Percentiles rank a stretch among this genome's conserved stretches.
These are phyloP conservation scores for Rhagonycha lutea DNA, from an alignment of 2,888 invertebrate genomes.

Conservation along the genomic window DNA sequence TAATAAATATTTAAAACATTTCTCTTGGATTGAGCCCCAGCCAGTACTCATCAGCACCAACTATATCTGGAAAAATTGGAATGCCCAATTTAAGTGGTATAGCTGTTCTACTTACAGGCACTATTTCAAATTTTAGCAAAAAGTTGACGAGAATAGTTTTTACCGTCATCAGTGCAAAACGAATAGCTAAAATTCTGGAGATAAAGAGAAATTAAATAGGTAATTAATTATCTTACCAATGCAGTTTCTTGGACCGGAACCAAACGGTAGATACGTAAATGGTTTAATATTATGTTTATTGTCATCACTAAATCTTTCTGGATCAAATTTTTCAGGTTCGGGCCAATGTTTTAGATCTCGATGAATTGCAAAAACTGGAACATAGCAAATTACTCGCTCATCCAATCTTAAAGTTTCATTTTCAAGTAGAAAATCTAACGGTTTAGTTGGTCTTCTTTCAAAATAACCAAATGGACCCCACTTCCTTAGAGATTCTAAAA, in stretches of 20 bases:
- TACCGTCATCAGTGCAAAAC: constrained; percentile 20
- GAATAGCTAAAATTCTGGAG: constrained; percentile 32
- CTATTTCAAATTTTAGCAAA: constrained; percentile 39
- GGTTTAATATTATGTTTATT: constrained; percentile 58
- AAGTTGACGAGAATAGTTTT: constrained; percentile 40
- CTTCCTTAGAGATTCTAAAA: constrained; percentile 32
- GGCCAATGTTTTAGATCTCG: constrained; percentile 41
- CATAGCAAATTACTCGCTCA: constrained; percentile 20
- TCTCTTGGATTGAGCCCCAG: constrained; percentile 35
- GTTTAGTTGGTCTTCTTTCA: constrained; percentile 24
- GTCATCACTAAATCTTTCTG: constrained; percentile 56
- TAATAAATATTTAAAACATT: not conserved
- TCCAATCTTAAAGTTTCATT: not conserved
- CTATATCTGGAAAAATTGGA: constrained; percentile 28
- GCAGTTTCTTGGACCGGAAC: constrained; percentile 64
- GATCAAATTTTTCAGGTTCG: constrained; percentile 45
- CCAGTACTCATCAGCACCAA: constrained; percentile 40
- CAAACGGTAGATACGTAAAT: constrained; percentile 49
- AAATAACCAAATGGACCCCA: constrained; percentile 38
- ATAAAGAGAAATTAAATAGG: not conserved
- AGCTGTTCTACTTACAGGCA: constrained; percentile 36
- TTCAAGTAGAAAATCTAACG: constrained; percentile 34
- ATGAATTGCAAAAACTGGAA: constrained; percentile 41
- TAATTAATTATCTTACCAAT: not conserved
- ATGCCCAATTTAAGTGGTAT: constrained; percentile 38